Conservation (phyloP, 2,113 vertebrate species). For the Chloropsis hardwickii region DNA sequence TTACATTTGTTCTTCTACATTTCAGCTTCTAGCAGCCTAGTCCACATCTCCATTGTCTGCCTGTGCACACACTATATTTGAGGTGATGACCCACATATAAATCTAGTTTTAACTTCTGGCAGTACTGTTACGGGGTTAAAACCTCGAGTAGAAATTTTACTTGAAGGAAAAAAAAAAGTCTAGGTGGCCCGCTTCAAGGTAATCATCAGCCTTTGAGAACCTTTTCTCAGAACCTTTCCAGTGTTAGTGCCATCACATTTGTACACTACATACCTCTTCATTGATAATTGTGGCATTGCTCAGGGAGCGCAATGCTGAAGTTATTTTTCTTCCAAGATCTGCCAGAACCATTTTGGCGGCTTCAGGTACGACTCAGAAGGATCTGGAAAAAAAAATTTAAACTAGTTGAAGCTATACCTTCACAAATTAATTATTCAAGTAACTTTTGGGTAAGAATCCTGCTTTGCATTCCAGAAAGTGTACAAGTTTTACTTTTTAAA, state of each 20-base stretch:
- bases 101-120: not conserved
- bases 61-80: not conserved
- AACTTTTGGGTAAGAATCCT: not conserved
- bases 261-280: constrained; percentile 84
- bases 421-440: not conserved
- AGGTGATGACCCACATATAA: not conserved
- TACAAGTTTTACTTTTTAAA: not conserved
- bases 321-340: constrained; percentile 97
- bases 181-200: not conserved
- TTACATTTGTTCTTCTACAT: not conserved
- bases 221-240: not conserved
- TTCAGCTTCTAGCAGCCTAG: not conserved
- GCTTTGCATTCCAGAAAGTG: not conserved
- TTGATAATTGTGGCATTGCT: constrained; percentile 99
- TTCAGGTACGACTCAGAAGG: constrained; percentile 44
- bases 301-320: constrained; percentile 93
- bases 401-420: not conserved
- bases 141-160: not conserved
- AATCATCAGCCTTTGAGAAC: not conserved
- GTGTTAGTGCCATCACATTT: not conserved
- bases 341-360: constrained; percentile 92
- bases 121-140: not conserved
- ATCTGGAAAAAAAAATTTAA: constrained; percentile 44
- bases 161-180: not conserved
- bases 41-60: not conserved